phyloP scores from a whole-genome alignment of 2,888 invertebrate species.

The Timandra comae region DNA sequence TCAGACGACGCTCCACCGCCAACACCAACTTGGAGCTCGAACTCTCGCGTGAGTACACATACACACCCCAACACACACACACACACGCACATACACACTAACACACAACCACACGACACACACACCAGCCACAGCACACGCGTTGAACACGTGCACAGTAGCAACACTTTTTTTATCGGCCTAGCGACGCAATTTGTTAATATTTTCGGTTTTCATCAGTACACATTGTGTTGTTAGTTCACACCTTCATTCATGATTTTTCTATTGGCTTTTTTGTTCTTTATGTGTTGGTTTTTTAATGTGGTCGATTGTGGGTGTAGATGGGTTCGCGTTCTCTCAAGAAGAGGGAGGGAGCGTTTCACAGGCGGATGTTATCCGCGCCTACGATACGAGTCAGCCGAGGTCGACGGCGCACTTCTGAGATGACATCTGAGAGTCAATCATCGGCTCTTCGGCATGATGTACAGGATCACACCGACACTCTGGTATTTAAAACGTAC shows the following conservation, averaged over 20 bases:
- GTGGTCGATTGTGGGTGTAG: slow-evolving; percentile 66
- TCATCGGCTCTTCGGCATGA: too few species aligned
- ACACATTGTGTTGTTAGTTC: not conserved
- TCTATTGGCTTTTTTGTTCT: too few species aligned
- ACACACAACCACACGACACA: not conserved
- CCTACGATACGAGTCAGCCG: slow-evolving; percentile 95
- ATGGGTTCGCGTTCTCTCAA: slow-evolving; percentile 99
- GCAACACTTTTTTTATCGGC: not conserved
- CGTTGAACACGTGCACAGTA: not conserved
- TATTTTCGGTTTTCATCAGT: not conserved
- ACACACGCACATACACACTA: too few species aligned
- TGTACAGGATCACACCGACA: not conserved
- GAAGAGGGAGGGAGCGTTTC: slow-evolving; percentile 98
- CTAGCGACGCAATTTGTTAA: slow-evolving; percentile 2
- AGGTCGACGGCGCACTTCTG: slow-evolving; percentile 83
- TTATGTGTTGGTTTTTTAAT: slow-evolving; percentile 6
- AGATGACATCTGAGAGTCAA: slow-evolving; percentile 44
- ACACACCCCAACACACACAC: too few species aligned
- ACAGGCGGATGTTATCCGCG: slow-evolving; percentile 95
- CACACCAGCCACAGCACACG: not conserved
- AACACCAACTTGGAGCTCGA: slow-evolving; percentile 92
- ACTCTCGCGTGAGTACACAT: slow-evolving; percentile 90
- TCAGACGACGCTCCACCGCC: slow-evolving; percentile 86
- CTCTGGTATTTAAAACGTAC: slow-evolving; percentile 17
- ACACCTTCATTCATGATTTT: not conserved